These are phyloP conservation scores for Cinclus mexicanus DNA, from an alignment of 2,113 vertebrate species.

Conservation along the genomic window DNA sequence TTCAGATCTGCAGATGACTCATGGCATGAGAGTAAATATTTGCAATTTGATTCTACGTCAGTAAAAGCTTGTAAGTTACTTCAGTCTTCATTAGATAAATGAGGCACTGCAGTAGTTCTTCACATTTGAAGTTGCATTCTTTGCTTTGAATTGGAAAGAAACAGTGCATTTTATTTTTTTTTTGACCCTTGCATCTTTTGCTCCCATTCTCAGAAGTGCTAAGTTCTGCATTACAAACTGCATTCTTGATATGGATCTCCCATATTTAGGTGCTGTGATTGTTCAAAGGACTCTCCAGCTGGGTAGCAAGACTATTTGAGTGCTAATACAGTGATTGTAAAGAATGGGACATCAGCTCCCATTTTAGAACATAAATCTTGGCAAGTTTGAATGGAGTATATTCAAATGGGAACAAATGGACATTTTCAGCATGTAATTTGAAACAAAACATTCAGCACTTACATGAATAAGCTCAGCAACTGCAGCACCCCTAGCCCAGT, in stretches of 20 bases:
- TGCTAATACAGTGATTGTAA: constrained; percentile 64
- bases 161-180: not conserved
- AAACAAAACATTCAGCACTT: constrained; percentile 61
- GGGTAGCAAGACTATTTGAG: constrained; percentile 52
- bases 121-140: not conserved
- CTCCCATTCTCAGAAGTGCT: not conserved
- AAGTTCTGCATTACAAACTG: not conserved
- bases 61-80: not conserved
- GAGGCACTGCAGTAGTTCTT: not conserved
- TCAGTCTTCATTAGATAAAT: not conserved
- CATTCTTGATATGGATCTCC: constrained; percentile 32
- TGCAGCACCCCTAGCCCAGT: not conserved
- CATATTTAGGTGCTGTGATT: constrained; percentile 64
- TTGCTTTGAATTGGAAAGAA: not conserved
- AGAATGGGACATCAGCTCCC: constrained; percentile 64
- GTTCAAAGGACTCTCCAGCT: constrained; percentile 64
- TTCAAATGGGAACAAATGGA: constrained; percentile 63
- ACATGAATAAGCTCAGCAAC: constrained; percentile 44
- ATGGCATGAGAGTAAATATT: not conserved
- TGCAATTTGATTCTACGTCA: not conserved
- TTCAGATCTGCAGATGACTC: not conserved
- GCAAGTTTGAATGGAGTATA: constrained; percentile 59
- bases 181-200: not conserved
- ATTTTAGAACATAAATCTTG: constrained; percentile 67
- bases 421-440: constrained; percentile 63